Percentiles rank a stretch among this genome's conserved stretches.
Conservation (phyloP, 2,113 vertebrate genomes). For the Tyto alba region DNA sequence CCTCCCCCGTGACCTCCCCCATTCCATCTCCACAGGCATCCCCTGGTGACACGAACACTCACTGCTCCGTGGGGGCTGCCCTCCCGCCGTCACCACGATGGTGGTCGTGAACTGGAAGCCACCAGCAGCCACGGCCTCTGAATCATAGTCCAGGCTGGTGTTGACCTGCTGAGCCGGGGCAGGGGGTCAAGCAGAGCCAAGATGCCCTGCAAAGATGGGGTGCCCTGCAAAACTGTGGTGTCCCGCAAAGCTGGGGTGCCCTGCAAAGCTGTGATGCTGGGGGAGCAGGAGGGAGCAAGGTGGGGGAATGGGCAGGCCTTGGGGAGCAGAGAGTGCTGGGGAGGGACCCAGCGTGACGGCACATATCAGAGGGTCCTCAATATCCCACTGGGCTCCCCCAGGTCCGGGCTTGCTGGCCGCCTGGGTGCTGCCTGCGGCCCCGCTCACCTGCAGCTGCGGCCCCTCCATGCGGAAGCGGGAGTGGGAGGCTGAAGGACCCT, state of each 20-base stretch:
- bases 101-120: conserved; percentile 61
- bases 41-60: background rate
- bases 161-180: conserved; percentile 39
- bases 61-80: conserved; percentile 62
- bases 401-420: background rate
- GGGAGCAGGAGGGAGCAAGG: background rate
- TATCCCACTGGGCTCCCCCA: accelerated
- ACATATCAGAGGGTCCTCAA: background rate
- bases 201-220: background rate
- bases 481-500: background rate
- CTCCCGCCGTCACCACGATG: conserved; percentile 61
- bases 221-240: background rate
- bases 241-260: background rate
- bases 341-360: accelerated
- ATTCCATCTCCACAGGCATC: background rate
- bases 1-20: background rate
- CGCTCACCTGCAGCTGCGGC: conserved; percentile 38
- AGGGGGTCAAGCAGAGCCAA: background rate
- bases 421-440: background rate
- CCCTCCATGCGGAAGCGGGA: conserved; percentile 55
- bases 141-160: conserved; percentile 59
- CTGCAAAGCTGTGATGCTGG: background rate
- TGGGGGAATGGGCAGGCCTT: accelerated
- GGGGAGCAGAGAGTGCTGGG: too few species aligned
- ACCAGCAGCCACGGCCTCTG: background rate